These are phyloP conservation scores for Drosophila bipectinata DNA, from an alignment of 1,140 invertebrate species.

Conservation along the genomic window DNA sequence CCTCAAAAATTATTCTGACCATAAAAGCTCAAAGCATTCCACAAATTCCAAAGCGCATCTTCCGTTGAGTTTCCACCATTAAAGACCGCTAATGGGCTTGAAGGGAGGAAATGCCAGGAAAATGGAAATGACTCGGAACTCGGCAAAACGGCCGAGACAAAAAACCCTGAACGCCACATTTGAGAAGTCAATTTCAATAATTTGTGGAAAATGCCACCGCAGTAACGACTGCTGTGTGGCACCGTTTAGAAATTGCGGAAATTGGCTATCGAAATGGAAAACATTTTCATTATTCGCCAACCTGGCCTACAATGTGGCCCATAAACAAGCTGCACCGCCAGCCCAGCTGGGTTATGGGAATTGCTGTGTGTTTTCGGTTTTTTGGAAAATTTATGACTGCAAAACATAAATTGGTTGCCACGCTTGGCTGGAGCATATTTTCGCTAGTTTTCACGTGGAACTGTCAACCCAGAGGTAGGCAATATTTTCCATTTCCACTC, in stretches of 20 bases:
- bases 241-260: conserved; percentile 78
- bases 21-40: conserved; percentile 1
- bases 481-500: conserved; percentile 50
- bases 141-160: conserved; percentile 19
- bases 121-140: conserved; percentile 40
- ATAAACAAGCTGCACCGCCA: conserved; percentile 58
- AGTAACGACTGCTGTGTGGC: conserved; percentile 14
- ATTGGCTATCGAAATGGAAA: conserved; percentile 83
- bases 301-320: conserved; percentile 40
- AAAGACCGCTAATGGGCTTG: conserved; percentile 25
- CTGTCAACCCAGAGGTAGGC: conserved; percentile 56
- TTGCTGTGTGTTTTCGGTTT: conserved; percentile 12
- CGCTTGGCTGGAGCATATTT: conserved; percentile 68
- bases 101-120: conserved; percentile 1
- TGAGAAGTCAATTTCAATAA: conserved; percentile 72
- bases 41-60: not conserved
- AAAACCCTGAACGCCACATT: conserved; percentile 55
- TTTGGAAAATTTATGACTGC: conserved; percentile 61
- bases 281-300: conserved; percentile 81
- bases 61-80: conserved; percentile 1
- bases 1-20: not conserved
- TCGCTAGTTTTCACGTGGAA: conserved; percentile 55
- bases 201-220: conserved; percentile 40
- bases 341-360: conserved; percentile 53
- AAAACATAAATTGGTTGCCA: conserved; percentile 66